Evolutionary conservation across 2,113 vertebrate genomes (phyloP).

Genomic region (Elephantulus edwardii): DNA sequence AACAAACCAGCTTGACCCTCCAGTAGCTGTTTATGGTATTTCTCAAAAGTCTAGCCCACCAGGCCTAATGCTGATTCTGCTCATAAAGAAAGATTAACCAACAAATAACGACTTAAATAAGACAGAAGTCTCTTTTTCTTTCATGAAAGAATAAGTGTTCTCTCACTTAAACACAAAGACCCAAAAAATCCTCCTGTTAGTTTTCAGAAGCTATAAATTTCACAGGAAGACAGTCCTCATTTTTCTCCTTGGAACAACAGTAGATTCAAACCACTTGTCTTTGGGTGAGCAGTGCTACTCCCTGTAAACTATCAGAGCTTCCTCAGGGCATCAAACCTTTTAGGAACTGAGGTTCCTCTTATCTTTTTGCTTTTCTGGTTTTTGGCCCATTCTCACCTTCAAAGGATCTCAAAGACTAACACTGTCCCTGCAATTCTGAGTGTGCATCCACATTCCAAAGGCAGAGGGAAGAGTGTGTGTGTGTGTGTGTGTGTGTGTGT

Average conservation of each 20-base stretch:
- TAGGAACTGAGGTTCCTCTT: background rate
- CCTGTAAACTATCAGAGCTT: too few species aligned
- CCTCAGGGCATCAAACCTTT: background rate
- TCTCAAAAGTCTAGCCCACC: background rate
- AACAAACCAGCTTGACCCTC: background rate
- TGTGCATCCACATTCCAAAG: background rate
- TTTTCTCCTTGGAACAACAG: too few species aligned
- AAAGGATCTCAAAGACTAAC: background rate
- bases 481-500: too few species aligned
- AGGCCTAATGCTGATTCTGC: background rate
- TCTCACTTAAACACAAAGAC: too few species aligned
- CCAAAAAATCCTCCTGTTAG: too few species aligned
- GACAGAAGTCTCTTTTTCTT: background rate
- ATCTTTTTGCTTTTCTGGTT: background rate
- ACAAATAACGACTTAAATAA: background rate
- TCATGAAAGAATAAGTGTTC: too few species aligned
- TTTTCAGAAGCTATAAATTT: too few species aligned
- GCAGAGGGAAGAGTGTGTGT: background rate
- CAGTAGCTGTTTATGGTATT: background rate
- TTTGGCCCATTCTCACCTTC: background rate
- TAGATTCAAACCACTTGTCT: too few species aligned
- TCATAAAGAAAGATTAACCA: constrained; percentile 11
- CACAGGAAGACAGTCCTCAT: too few species aligned
- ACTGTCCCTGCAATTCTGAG: background rate
- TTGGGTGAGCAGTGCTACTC: too few species aligned